Base-by-base conservation (phyloP, 2,888 invertebrate species). In the Amaurobius ferox region DNA sequence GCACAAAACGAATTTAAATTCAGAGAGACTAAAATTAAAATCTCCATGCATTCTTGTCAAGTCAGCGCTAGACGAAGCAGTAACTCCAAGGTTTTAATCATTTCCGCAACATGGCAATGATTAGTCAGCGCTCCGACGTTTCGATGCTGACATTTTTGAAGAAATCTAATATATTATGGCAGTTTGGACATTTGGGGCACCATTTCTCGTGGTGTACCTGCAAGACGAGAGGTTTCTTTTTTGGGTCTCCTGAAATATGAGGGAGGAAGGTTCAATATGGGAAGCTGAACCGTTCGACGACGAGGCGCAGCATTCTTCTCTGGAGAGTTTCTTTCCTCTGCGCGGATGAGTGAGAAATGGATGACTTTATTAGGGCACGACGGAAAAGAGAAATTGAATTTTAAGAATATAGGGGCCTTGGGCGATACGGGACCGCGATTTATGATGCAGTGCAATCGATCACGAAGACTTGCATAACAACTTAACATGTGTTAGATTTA, bases 201-300 rank as follows among this genome's bases (percentile, higher is more conserved):
- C 55, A 55, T 55, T 55, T 55, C 23, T 55, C 55, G 55, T 55
- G 23, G 55, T 23, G 55, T 55, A 55, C 55, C 23, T 55, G 55
- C 55, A 23, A 1, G 55, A 9, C 35, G 23, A 55, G 23, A 1
- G 55, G 23, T 55, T 55, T 55, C 23, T 23, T 23, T 23, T 55
- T 55, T 44, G 16, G 2, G 1, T 55, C 16, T 23, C 23, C 23
- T 55, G 55, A 23, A 55, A 55, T 55, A 55, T 55, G 55, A 55
- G 23, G 55, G 5, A 3, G 55, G 23, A 19, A 23, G 19, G 55
- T 55, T 55, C 55, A 23, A 55, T 55, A 55, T 55, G 11, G 9
- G 44, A 7, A 3, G 6, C 19, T 23, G 2, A 55, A n/a, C 55
- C 55, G 6, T 55, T 44, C 23, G 5, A 5, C 35, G 35, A 5